Percentiles rank a stretch among this genome's conserved stretches.
Evolutionary conservation across 2,797 vertebrate species (phyloP).

Genomic region (Acanthis flammea): DNA sequence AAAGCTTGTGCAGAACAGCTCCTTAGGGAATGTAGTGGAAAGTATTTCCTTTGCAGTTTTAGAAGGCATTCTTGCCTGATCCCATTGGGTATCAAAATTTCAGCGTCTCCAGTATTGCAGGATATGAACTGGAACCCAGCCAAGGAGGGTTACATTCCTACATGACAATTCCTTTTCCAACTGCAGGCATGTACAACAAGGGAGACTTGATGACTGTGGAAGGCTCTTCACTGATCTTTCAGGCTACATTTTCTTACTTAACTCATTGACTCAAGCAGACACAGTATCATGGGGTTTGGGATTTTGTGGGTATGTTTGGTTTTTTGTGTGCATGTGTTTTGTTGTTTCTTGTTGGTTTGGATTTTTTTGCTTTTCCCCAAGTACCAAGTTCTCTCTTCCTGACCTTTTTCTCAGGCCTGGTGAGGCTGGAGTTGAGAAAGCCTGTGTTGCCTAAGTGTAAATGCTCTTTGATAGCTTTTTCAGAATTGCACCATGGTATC

Average conservation of each 20-base stretch:
- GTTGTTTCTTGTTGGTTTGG: neutral
- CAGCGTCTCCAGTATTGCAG: conserved; percentile 33
- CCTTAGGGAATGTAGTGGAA: conserved; percentile 11
- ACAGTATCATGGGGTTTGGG: neutral
- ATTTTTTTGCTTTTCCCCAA: neutral
- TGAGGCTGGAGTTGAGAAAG: neutral
- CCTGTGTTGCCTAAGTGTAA: neutral
- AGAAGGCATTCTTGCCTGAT: conserved; percentile 51
- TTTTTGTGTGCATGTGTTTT: neutral
- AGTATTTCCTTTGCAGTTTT: conserved; percentile 60
- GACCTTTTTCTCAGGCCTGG: neutral
- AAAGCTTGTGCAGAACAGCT: conserved; percentile 33
- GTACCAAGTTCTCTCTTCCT: neutral
- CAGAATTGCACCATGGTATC: neutral
- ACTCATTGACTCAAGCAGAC: neutral
- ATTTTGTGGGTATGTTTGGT: neutral
- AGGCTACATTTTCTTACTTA: neutral
- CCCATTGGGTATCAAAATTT: conserved; percentile 53
- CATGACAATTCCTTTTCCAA: conserved; percentile 21
- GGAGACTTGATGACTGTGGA: neutral
- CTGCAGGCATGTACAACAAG: neutral
- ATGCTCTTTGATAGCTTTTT: neutral
- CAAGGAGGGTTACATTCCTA: conserved; percentile 20
- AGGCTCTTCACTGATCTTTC: neutral
- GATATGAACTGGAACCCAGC: conserved; percentile 69